Conservation (phyloP, 2,113 vertebrate genomes). For the Chaenogobius annularis region DNA sequence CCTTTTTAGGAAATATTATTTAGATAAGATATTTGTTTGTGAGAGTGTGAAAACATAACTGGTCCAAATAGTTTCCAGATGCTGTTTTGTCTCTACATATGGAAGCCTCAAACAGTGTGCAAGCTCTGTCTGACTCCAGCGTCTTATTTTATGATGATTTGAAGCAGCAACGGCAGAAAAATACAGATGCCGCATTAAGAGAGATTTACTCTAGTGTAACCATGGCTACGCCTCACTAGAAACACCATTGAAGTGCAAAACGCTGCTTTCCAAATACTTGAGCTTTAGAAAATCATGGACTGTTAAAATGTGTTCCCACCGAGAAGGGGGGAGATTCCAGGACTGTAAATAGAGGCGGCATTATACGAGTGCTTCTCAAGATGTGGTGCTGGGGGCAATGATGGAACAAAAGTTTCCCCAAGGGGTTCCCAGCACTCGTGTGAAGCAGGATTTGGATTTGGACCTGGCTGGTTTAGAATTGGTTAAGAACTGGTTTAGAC, state of each 20-base stretch:
- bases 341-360: neutral
- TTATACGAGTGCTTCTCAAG: neutral
- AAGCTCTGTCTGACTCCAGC: neutral
- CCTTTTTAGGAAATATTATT: neutral
- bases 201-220: conserved; percentile 38
- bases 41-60: conserved; percentile 7
- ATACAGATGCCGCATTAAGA: neutral
- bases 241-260: conserved; percentile 33
- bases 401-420: neutral
- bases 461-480: neutral
- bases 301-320: conserved; percentile 23
- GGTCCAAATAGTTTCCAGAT: conserved; percentile 37
- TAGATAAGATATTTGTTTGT: conserved; percentile 14
- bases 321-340: conserved; percentile 14
- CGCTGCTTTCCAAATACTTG: conserved; percentile 18
- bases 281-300: conserved; percentile 19
- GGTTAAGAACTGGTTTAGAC: neutral
- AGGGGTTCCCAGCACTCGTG: neutral
- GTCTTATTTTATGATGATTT: conserved; percentile 20
- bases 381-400: neutral
- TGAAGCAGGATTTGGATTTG: neutral
- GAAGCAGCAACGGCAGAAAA: conserved; percentile 8
- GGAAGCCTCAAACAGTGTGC: neutral
- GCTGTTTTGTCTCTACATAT: conserved; percentile 18
- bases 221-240: conserved; percentile 45